Conservation (phyloP, 2,797 vertebrate species). For the Smutsia gigantea region DNA sequence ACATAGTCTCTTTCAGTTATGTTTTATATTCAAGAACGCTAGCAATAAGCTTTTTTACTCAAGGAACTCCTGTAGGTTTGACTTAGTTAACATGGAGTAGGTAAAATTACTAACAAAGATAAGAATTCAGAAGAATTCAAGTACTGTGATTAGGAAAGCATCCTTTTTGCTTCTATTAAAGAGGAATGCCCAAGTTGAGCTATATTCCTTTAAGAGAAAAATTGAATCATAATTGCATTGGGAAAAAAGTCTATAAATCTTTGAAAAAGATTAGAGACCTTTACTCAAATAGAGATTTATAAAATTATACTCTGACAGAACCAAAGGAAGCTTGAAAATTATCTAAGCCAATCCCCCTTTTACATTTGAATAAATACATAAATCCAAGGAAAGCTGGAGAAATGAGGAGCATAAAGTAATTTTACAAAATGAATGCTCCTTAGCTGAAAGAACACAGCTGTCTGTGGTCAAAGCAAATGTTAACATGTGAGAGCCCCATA, state of each 20-base stretch:
- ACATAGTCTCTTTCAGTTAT: neutral
- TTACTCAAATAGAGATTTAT: constrained; percentile 26
- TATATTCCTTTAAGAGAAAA: neutral
- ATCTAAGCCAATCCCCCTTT: neutral
- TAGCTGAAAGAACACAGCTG: neutral
- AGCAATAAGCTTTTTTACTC: neutral
- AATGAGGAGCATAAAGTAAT: neutral
- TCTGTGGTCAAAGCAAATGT: neutral
- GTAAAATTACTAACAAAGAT: neutral
- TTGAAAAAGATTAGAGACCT: neutral
- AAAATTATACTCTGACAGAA: neutral
- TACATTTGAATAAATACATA: neutral
- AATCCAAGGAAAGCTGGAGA: neutral
- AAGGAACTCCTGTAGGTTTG: neutral
- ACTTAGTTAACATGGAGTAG: neutral
- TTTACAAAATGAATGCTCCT: neutral
- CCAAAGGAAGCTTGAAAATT: neutral
- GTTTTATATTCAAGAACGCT: neutral
- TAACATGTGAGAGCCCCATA: neutral
- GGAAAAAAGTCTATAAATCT: neutral
- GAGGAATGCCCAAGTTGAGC: neutral
- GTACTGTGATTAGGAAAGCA: neutral
- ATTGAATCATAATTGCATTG: neutral
- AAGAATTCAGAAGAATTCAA: neutral
- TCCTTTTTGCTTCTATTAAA: neutral